Evolutionary conservation across 2,888 invertebrate genomes (phyloP).

Genomic region (Xestia c-nigrum): DNA sequence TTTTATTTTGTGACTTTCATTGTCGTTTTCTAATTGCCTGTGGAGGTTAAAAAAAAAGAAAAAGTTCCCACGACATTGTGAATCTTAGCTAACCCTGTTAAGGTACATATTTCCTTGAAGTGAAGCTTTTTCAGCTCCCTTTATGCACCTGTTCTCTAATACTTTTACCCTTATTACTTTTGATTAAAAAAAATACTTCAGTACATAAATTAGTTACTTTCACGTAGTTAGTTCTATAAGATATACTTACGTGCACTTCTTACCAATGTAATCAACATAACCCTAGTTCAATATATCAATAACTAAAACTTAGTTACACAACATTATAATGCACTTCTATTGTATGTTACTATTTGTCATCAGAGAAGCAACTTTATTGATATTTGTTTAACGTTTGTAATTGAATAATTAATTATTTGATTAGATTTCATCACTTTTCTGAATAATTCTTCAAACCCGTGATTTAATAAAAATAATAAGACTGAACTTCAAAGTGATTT

Average conservation of each 20-base stretch:
- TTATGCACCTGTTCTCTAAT: not conserved
- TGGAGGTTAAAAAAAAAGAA: not conserved
- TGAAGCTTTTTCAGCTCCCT: not conserved
- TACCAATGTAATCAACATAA: constrained; percentile 34
- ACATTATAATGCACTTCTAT: constrained; percentile 15
- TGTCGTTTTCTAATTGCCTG: not conserved
- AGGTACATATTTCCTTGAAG: not conserved
- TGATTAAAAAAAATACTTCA: not conserved
- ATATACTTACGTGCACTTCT: constrained; percentile 35
- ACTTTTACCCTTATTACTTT: not conserved
- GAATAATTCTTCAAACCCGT: not conserved
- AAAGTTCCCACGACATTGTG: not conserved
- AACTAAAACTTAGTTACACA: constrained; percentile 14
- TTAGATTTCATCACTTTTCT: constrained; percentile 31
- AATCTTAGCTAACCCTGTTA: not conserved
- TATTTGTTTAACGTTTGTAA: constrained; percentile 19
- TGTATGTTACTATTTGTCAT: constrained; percentile 13
- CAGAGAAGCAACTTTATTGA: constrained; percentile 14
- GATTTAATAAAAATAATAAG: constrained; percentile 23
- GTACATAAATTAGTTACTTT: constrained; percentile 8
- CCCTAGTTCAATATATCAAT: constrained; percentile 24
- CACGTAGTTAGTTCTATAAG: constrained; percentile 41
- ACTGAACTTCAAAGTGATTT: constrained; percentile 42
- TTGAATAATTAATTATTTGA: constrained; percentile 5
- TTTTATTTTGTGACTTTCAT: constrained; percentile 9